Base-by-base conservation (phyloP, 2,888 invertebrate genomes). In the Lathronympha strigana region DNA sequence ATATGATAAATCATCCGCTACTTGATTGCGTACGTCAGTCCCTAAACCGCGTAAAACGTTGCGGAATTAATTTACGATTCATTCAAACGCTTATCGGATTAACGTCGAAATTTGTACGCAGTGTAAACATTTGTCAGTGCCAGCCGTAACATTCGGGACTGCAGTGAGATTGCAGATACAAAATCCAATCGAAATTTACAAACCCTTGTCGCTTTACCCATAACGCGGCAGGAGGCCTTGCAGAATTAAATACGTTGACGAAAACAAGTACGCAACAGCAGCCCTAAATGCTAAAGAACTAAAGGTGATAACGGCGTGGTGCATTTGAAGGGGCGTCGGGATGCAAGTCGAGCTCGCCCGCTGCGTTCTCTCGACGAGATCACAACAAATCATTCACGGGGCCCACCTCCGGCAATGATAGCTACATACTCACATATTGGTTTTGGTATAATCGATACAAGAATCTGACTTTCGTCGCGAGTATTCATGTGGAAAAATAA, bases 331-430 rank as follows among this genome's bases (percentile, higher is more conserved):
- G 78, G 78, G 79, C 80, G 81, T 84, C 80, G 81, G 84, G 79
- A 84, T 88, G 87, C 87, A 88, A 85, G 89, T 87, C 82, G 84
- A 85, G 86, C 84, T 86, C 86, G 75, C 91, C 90, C 83, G 91
- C 91, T 91, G 91, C 80, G 91, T 80, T 82, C 85, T 80, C 86
- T 88, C 87, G 82, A 81, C 83, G 86, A 83, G 87, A 90, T 90
- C 90, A 90, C 89, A 90, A 91, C 91, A 91, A 91, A 91, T 91
- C 89, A 91, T 89, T 87, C 81, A 81, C 83, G 81, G 86, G 82
- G 78, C 83, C 90, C 87, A 89, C 90, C 91, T 91, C 84, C 84
- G 79, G 85, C 88, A 90, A 90, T 88, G 88, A 88, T 86, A 84
- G 85, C 83, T 83, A 83, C 86, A 83, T 86, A 38, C 36, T 47